phyloP scores from a whole-genome alignment of 2,888 invertebrate genomes.

The Chymomyza procnemis region DNA sequence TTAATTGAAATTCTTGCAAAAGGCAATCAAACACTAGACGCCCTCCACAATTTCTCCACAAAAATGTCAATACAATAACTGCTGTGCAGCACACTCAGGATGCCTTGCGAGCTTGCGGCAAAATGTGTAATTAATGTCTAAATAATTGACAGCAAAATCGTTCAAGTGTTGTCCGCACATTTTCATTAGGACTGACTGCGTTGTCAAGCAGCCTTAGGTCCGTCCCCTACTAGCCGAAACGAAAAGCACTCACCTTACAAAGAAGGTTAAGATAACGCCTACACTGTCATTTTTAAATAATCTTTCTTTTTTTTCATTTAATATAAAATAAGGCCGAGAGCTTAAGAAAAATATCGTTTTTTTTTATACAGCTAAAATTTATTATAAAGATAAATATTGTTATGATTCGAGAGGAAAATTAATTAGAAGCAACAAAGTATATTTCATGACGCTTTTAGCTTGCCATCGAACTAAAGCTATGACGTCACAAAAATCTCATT shows the following conservation, averaged over 20 bases:
- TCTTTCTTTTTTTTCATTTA: neutral
- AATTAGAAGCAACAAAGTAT: constrained; percentile 37
- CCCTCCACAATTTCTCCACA: neutral
- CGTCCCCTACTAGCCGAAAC: neutral
- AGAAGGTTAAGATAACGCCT: constrained; percentile 42
- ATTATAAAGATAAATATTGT: constrained; percentile 12
- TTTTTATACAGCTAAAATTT: constrained; percentile 2
- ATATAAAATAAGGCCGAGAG: neutral
- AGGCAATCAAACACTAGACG: constrained; percentile 8
- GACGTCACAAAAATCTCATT: neutral
- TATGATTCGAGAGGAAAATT: constrained; percentile 26
- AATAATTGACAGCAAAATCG: constrained; percentile 46
- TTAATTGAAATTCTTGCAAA: constrained; percentile 48
- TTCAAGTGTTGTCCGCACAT: neutral
- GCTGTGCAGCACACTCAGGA: neutral
- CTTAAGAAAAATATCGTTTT: neutral
- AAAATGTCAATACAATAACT: neutral
- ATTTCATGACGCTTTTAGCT: constrained; percentile 22
- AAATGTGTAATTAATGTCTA: constrained; percentile 57
- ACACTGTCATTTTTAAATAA: constrained; percentile 14
- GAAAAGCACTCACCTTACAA: neutral
- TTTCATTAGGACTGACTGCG: neutral
- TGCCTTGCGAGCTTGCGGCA: neutral
- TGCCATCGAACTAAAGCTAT: constrained; percentile 33
- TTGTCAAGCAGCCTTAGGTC: neutral